phyloP scores from a whole-genome alignment of 1,140 invertebrate genomes.

The Proales similis region DNA sequence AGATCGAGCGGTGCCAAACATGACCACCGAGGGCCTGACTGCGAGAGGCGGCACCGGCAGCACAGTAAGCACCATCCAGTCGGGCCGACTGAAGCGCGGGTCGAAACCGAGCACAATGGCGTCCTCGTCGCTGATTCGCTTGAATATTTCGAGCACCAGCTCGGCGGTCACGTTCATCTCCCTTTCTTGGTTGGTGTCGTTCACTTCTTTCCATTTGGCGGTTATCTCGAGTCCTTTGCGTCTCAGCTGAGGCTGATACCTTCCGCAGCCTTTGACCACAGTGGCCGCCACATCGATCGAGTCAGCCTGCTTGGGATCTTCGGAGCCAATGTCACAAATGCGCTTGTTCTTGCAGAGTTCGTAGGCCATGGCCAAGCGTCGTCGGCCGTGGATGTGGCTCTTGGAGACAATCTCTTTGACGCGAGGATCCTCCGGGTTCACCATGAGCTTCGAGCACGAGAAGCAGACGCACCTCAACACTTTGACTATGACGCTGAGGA shows the following conservation, averaged over 20 bases:
- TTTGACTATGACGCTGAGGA: slow-evolving; percentile 93
- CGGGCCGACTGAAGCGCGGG: slow-evolving; percentile 85
- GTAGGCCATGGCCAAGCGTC: slow-evolving; percentile 87
- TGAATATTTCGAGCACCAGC: slow-evolving; percentile 88
- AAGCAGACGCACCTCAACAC: slow-evolving; percentile 92
- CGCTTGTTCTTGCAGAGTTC: slow-evolving; percentile 96
- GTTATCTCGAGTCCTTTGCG: slow-evolving; percentile 80
- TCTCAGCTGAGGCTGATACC: slow-evolving; percentile 87
- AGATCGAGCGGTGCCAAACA: slow-evolving; percentile 87
- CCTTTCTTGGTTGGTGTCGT: slow-evolving; percentile 61
- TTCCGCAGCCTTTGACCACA: slow-evolving; percentile 88
- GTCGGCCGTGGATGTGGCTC: slow-evolving; percentile 89
- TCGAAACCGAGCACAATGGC: slow-evolving; percentile 91
- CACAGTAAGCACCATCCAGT: slow-evolving; percentile 98
- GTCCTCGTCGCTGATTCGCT: slow-evolving; percentile 94
- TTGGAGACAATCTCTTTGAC: slow-evolving; percentile 94
- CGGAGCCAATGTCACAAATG: slow-evolving; percentile 95
- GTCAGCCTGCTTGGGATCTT: slow-evolving; percentile 48
- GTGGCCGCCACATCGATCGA: slow-evolving; percentile 47
- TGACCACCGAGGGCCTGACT: slow-evolving; percentile 88
- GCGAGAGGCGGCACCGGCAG: slow-evolving; percentile 90
- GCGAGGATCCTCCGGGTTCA: slow-evolving; percentile 87
- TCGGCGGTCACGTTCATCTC: slow-evolving; percentile 88
- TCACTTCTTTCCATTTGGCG: slow-evolving; percentile 94
- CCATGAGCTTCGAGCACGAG: slow-evolving; percentile 88